Base-by-base conservation (phyloP, 2,888 invertebrate species). In the Mythimna vitellina region DNA sequence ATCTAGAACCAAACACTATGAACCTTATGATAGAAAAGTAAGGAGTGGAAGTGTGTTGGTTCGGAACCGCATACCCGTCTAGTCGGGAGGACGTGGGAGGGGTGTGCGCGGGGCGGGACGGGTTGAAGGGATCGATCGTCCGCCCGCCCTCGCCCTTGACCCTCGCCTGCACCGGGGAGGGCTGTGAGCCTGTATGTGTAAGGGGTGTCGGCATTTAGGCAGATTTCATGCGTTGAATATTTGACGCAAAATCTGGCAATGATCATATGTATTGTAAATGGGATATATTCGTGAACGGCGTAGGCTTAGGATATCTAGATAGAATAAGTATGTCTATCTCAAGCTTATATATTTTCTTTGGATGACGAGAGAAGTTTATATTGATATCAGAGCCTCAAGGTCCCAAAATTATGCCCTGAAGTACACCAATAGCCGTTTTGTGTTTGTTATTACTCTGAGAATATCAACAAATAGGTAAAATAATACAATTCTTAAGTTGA, bases 121-220 rank as follows among this genome's bases (percentile, higher is more conserved):
- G 64, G 73, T 67, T 17, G 32, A 51, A 58, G 74, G 85, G 78
- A 90, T 90, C 90, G 91, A 91, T 89, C 89, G 86, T 74, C 65
- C 81, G 83, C 85, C 88, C 85, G 84, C 84, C 70, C 65, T 64
- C 93, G 94, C 93, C 94, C 94, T 94, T 94, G 94, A 94, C 93
- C 94, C 92, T 92, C 92, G 84, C 83, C 83, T 84, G 81, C 86
- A 77, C 74, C 76, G 78, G 84, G 84, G 75, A 69, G 81, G 85
- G 75, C 85, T 57, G 46, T 29, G 53, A 65, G 65, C 76, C 73
- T 79, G 81, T 81, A 71, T 62, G 83, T 46, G 78, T 69, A 76
- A 62, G 75, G 76, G 82, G 75, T 72, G 78, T 76, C 73, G 73
- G 74, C 66, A 69, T 54, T 69, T 68, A 60, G 49, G 70, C 60